These are phyloP conservation scores for Crocuta crocuta DNA, from an alignment of 2,113 vertebrate species.

Conservation along the genomic window DNA sequence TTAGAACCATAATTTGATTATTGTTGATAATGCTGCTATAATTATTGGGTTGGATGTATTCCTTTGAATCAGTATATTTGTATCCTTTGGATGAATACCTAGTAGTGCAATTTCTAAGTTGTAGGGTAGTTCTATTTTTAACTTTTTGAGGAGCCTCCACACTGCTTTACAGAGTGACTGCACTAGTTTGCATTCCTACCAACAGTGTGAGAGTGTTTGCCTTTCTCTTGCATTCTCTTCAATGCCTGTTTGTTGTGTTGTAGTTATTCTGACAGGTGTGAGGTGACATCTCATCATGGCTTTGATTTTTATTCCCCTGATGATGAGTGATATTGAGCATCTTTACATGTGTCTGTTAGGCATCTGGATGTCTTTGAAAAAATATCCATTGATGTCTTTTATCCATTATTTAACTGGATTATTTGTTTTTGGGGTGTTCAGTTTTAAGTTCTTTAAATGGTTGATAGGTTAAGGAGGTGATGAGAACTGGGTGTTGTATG, in stretches of 20 bases:
- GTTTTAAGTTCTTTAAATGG: neutral
- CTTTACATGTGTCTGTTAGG: neutral
- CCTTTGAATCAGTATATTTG: neutral
- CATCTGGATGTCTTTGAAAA: neutral
- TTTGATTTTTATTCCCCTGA: neutral
- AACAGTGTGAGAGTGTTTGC: neutral
- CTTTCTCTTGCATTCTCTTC: neutral
- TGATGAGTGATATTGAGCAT: neutral
- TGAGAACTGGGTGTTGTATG: neutral
- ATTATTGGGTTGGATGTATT: neutral
- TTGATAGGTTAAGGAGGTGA: neutral
- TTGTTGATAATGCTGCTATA: neutral
- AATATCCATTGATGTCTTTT: neutral
- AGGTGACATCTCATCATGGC: neutral
- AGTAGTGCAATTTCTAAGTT: neutral
- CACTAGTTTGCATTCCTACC: neutral
- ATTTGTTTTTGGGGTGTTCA: neutral
- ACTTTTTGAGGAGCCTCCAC: neutral
- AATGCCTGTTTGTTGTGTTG: neutral
- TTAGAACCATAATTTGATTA: neutral
- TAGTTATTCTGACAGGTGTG: neutral
- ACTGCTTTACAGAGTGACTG: neutral
- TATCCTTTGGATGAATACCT: neutral
- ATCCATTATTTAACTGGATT: neutral
- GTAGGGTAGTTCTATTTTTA: neutral